Evolutionary conservation across 2,113 vertebrate genomes (phyloP), one percentile per base, ranked within the genome.

Genomic region (Grus americana): DNA sequence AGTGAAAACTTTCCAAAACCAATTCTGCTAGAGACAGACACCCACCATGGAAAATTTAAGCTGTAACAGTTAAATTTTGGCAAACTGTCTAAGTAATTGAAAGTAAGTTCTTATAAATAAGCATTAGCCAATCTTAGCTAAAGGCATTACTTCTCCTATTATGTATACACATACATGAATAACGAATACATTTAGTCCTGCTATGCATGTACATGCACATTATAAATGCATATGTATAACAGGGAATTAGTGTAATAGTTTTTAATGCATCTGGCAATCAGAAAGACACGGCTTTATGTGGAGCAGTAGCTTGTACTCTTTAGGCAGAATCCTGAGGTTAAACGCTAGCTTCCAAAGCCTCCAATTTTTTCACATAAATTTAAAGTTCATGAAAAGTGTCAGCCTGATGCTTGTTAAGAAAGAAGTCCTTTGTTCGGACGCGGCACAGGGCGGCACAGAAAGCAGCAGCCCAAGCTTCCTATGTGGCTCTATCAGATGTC

Each of bases 351-450:
- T 93, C 16, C 72, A 93, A 94, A 93, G 67, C 76, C 47, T 94
- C 74, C 61, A 92, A 65, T 71, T 72, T 83, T 96, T 86, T 84
- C 34, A 66, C 22, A 58, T 88, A 88, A 91, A 74, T 92, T 89
- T 85, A 36, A 83, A 95, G 93, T 88, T 96, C 93, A 95, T 63
- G 59, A 79, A 90, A 83, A 92, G 49, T 90, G 87, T 89, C 75
- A 96, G 47, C 32, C 22, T 2, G 0, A 46, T 54, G 54, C 46
- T 89, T 89, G 34, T 88, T 86, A 94, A 97, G 94, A 91, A 95
- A 89, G 87, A 95, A 97, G 70, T 82, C 61, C 75, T 95, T 97
- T 96, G 95, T 95, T 90, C 23, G 88, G 30, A 20, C 85, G 85
- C 0, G 7, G 94, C 75, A 84, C n/a, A 5, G 78, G 59, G 87